Evolutionary conservation across 2,888 invertebrate species (phyloP).

Genomic region (Dusona sp.): DNA sequence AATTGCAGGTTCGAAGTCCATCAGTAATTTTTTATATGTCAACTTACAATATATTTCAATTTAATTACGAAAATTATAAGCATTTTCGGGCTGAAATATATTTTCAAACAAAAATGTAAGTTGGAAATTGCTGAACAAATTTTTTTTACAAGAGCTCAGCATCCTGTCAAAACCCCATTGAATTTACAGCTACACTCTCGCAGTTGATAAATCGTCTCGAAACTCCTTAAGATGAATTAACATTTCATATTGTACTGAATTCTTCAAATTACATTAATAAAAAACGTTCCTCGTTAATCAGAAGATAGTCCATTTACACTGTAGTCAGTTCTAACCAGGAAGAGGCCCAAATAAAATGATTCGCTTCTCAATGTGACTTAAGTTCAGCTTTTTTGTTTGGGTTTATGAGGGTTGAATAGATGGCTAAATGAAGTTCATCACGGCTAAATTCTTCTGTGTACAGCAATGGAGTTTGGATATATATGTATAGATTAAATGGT

Average conservation of each 20-base stretch:
- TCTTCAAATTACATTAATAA: not conserved
- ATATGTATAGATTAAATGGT: slow-evolving; percentile 4
- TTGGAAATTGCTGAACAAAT: no score
- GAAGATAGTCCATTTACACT: not conserved
- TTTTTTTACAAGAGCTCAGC: no score
- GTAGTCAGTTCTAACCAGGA: not conserved
- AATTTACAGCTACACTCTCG: no score
- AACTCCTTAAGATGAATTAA: not conserved
- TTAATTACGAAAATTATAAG: no score
- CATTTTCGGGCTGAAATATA: no score
- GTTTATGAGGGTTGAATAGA: not conserved
- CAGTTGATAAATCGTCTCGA: no score
- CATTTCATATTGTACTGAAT: not conserved
- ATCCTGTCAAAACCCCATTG: no score
- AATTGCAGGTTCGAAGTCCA: no score
- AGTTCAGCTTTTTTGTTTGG: slow-evolving; percentile 6
- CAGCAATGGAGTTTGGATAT: not conserved
- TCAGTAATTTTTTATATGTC: no score
- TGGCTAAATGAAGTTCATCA: slow-evolving; percentile 21
- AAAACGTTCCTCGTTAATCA: not conserved
- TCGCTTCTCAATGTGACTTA: not conserved
- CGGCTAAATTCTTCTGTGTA: slow-evolving; percentile 17
- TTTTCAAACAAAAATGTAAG: no score
- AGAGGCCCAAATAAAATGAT: not conserved
- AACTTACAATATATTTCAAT: no score